Conservation (phyloP, 1,140 invertebrate genomes). For the Kradibia gibbosae region DNA sequence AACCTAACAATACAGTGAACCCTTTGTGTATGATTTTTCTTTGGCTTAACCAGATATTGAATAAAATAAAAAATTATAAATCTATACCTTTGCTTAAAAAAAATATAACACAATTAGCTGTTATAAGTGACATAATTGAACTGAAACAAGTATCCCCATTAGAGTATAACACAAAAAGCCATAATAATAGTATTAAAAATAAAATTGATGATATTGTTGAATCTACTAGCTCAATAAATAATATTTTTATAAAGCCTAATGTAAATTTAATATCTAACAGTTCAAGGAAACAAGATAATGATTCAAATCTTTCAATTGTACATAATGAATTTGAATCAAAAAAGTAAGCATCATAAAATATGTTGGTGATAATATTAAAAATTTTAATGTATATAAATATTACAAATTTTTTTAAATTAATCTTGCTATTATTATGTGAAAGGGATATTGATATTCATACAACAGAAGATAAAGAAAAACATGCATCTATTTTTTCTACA, state of each 20-base stretch:
- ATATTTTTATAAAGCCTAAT: background rate
- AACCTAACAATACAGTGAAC: background rate
- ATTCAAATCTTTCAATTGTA: constrained; percentile 1
- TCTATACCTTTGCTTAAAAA: background rate
- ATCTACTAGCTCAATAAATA: background rate
- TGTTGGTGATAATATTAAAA: background rate
- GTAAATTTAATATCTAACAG: background rate
- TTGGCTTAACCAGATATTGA: constrained; percentile 28
- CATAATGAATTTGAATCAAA: constrained; percentile 5
- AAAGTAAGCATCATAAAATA: no score
- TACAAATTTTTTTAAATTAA: constrained; percentile 8
- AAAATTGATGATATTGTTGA: background rate
- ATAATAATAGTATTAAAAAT: background rate
- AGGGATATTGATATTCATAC: background rate
- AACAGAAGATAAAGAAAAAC: background rate
- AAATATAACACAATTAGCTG: background rate
- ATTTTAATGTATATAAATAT: background rate
- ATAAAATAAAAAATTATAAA: background rate
- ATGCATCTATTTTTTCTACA: background rate
- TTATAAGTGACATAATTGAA: background rate
- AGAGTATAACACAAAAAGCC: background rate
- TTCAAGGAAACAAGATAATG: background rate
- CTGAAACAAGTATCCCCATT: background rate
- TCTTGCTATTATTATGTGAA: background rate
- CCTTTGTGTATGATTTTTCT: constrained; percentile 34